phyloP scores from a whole-genome alignment of 92 coral and sea anemone species.

The Porites evermanni region DNA sequence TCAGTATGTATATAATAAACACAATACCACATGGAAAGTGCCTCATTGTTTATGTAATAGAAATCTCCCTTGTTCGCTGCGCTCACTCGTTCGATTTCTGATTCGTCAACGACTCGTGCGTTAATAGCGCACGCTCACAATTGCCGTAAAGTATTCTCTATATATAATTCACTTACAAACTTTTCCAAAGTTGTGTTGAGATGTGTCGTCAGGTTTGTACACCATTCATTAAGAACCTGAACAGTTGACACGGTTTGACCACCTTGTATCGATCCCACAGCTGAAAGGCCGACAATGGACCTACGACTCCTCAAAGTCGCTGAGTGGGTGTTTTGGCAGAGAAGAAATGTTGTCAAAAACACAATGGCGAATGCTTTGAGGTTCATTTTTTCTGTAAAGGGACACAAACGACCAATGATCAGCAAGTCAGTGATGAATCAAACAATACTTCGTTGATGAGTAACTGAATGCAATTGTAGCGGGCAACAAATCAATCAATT shows the following conservation, averaged over 20 bases:
- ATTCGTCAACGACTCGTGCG: too few relatives aligned
- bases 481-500: not conserved
- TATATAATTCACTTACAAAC: constrained; percentile 52
- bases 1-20: too few relatives aligned
- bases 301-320: constrained; percentile 2
- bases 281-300: not conserved
- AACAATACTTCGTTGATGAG: not conserved
- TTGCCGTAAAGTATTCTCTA: too few relatives aligned
- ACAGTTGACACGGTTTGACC: not conserved
- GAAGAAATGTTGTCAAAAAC: constrained; percentile 3
- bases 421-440: not conserved
- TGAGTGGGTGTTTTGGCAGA: not conserved
- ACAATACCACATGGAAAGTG: too few relatives aligned
- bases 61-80: too few relatives aligned
- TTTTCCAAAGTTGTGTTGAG: constrained; percentile 51
- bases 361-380: not conserved
- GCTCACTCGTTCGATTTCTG: too few relatives aligned
- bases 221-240: constrained; percentile 60
- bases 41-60: too few relatives aligned
- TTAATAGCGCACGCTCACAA: too few relatives aligned
- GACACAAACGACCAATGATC: not conserved
- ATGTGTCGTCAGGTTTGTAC: constrained; percentile 52
- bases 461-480: not conserved
- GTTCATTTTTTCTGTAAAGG: constrained; percentile 1
- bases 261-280: constrained; percentile 1